Evolutionary conservation across 2,113 vertebrate genomes (phyloP), one percentile per base, ranked within the genome.

Genomic region (Micromys minutus): DNA sequence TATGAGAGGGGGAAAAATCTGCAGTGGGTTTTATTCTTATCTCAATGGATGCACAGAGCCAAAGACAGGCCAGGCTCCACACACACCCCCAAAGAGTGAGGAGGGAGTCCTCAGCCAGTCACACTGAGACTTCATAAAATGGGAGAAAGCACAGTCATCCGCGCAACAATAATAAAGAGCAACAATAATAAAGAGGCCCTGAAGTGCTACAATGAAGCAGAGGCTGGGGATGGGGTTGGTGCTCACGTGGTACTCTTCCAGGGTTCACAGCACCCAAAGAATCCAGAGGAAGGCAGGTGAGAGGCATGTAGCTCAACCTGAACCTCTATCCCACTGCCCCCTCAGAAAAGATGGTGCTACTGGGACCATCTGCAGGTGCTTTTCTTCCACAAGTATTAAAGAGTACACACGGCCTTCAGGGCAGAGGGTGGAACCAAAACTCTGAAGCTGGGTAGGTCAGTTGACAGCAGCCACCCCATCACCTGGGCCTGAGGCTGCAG

Each of bases 201-300:
- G 47, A 9, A 5, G 22, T 1, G 65, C 19, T 0, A 1, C 31
- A 17, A 1, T 16, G 47, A 12, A 45, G 29, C 10, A 55, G 45
- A 42, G 12, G 3, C 26, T 39, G 22, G 39, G 12, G 31, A 12
- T 65, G 11, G 29, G 29, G 12, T 29, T 65, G 63, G 2, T 2
- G 16, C n/a, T 29, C 3, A 3, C 2, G 17, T 2, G 0, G 57
- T 7, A 3, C 0, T 24, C 55, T 36, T 39, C 50, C 5, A 6
- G 24, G 72, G 11, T 9, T 76, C 86, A 12, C 7, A 17, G n/a
- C 55, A 45, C 55, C 21, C 71, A 47, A 0, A 0, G 19, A 29
- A 7, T 7, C 57, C 10, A 2, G 34, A 1, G 9, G 52, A 19
- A 26, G 9, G 52, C 15, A 26, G 22, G 4, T 6, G 7, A 4